Evolutionary conservation across 2,797 vertebrate genomes (phyloP), one percentile per base, ranked within the genome.

Genomic region (Luscinia megarhynchos): DNA sequence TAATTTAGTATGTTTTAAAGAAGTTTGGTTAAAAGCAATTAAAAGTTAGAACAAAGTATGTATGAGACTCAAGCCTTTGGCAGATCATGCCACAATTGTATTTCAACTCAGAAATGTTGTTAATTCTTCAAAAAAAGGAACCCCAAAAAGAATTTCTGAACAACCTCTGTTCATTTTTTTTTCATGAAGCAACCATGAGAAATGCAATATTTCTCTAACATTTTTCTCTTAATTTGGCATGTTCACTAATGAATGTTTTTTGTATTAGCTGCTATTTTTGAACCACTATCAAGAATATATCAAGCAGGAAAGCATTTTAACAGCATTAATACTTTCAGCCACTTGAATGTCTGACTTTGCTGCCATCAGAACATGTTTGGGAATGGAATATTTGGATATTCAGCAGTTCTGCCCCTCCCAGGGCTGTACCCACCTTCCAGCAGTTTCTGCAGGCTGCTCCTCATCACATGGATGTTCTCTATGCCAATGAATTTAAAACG

Each of bases 381-480:
- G 17, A 32, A 18, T 0, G 0, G 1, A 32, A 43, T 7, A 58
- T 9, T 36, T 40, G 22, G 7, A 43, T 5, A 4, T 29, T 36
- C 32, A 43, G 36, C 29, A 34, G 23, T 20, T 62, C 50, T 41
- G 32, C 12, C 17, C 32, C 11, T 50, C 11, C 29, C 29, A 69
- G 20, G 46, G 48, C 20, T 69, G 57, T 2, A 69, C 98, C 94
- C 95, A 98, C 98, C 98, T 97, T 98, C 98, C 64, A 98, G 94
- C 15, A 98, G 97, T 57, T 98, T 99, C 93, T 98, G 98, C 72
- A 98, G 91, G 94, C 98, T 98, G 97, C 66, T 98, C 84, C 98
- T 92, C 98, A 98, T 98, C 36, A 98, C 98, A 5, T 99, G 98
- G 91, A 98, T 99, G 93, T 99, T 98, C 89, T 98, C 98, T 51